Percentiles rank a stretch among this genome's conserved stretches.
Evolutionary conservation across 2,797 vertebrate genomes (phyloP).

Genomic region (Gallinago stenura): DNA sequence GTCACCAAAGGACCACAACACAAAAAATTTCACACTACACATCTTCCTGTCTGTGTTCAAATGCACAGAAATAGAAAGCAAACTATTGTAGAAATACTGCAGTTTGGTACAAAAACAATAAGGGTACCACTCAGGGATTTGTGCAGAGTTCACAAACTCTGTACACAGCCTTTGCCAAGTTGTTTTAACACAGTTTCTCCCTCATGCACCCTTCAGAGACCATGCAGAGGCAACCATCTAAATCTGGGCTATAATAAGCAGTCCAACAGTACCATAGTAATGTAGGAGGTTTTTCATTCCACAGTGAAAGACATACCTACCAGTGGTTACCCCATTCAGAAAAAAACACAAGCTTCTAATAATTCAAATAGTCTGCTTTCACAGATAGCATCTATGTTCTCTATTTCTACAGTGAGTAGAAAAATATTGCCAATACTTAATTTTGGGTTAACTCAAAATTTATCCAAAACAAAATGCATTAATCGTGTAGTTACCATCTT

Average conservation of each 20-base stretch:
- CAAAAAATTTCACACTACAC: background rate
- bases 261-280: no score
- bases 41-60: no score
- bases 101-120: background rate
- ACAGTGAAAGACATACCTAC: background rate
- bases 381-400: background rate
- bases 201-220: background rate
- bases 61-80: background rate
- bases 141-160: background rate
- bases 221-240: rapidly evolving
- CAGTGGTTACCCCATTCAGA: background rate
- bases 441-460: background rate
- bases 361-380: background rate
- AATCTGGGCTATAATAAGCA: background rate
- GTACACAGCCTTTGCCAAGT: background rate
- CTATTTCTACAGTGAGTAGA: background rate
- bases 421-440: background rate
- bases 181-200: background rate
- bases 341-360: background rate
- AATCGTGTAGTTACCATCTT: background rate
- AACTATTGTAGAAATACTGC: background rate
- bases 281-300: background rate
- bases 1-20: background rate
- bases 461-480: background rate
- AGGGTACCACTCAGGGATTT: no score